Evolutionary conservation across 2,113 vertebrate genomes (phyloP), one percentile per base, ranked within the genome.

Genomic region (Ophiodon elongatus): DNA sequence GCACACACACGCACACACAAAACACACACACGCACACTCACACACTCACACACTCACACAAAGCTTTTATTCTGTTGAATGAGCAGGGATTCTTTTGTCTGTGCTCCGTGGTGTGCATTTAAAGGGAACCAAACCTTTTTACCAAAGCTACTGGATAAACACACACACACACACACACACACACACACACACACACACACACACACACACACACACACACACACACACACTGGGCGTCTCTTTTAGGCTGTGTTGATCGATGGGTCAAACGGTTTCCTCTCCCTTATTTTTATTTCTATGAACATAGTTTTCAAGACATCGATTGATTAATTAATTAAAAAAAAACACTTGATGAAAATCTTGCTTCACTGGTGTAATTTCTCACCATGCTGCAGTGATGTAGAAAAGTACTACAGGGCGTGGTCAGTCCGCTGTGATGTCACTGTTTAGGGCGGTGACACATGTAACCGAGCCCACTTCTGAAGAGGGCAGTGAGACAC

Each of bases 31-130:
- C 77, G 67, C 80, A 80, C 84, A 76, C 63, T 76, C 65, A 79
- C 76, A 79, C 79, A 80, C 60, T 79, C 79, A 85, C 68, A 77
- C 84, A 87, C 86, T 60, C 83, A 88, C 89, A 91, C 83, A 90
- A 83, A 76, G 77, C 92, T 84, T 94, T 90, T 88, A 92, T 93
- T 89, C 85, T 79, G 83, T 72, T 91, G 88, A 89, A 93, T 91
- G 86, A 90, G 86, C 88, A 78, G 89, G 84, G 82, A 71, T 72
- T 90, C 94, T 91, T 95, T 95, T 94, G 93, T 93, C 73, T 10
- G 60, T 82, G 80, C 60, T 79, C 64, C 33, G 85, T 89, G 90
- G 76, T 78, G 13, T 43, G 88, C 85, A 93, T 94, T 91, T 94
- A 94, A 84, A 85, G 75, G 86, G 90, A 90, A 89, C 85, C 87